A percentile compares a stretch with the other conserved stretches of the same genome.
phyloP scores from a whole-genome alignment of 92 coral and sea anemone genomes.

The Muricea muricata region DNA sequence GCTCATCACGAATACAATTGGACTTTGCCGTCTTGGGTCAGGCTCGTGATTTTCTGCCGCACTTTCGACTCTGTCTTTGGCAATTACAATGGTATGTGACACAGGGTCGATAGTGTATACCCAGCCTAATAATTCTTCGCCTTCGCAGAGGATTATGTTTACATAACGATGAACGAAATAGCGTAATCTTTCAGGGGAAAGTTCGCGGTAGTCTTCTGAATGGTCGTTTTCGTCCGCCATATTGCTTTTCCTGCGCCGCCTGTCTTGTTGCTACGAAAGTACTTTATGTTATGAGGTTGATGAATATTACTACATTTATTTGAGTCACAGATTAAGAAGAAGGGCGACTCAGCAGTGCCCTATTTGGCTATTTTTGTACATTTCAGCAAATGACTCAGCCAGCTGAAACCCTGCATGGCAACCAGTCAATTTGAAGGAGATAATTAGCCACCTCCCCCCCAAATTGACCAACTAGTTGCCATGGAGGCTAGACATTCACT shows the following conservation, averaged over 20 bases:
- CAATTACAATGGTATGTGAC: slow-evolving; percentile 71
- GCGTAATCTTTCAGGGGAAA: slow-evolving; percentile 1
- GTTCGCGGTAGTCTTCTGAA: background rate
- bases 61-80: slow-evolving; percentile 28
- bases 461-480: no score
- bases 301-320: no score
- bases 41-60: slow-evolving; percentile 7
- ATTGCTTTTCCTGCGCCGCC: slow-evolving; percentile 5
- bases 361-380: no score
- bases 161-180: slow-evolving; percentile 10
- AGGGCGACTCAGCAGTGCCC: no score
- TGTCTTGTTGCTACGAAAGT: background rate
- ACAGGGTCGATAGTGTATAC: slow-evolving; percentile 92
- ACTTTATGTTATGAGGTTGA: background rate
- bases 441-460: no score
- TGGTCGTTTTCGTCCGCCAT: slow-evolving; percentile 40
- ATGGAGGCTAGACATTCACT: no score
- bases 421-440: no score
- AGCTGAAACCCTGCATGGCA: no score
- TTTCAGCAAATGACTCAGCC: no score
- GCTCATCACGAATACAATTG: slow-evolving; percentile 27
- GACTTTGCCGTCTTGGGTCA: background rate
- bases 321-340: background rate
- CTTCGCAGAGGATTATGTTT: slow-evolving; percentile 10
- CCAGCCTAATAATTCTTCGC: slow-evolving; percentile 65